Evolutionary conservation across 2,797 vertebrate genomes (phyloP).

Genomic region (Setipinna tenuifilis): DNA sequence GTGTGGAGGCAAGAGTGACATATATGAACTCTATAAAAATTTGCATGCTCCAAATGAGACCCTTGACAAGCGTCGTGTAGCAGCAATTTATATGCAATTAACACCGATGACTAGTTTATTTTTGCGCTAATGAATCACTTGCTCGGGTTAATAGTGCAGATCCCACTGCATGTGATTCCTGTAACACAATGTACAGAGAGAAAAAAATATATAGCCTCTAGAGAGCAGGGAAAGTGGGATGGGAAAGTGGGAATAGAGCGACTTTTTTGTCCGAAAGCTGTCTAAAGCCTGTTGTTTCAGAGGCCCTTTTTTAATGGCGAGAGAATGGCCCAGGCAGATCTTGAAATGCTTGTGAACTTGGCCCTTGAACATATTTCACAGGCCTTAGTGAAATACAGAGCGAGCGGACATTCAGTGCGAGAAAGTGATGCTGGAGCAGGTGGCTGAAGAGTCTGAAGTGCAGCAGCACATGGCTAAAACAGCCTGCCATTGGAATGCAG

Average conservation of each 20-base stretch:
- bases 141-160: slow-evolving; percentile 71
- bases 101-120: slow-evolving; percentile 63
- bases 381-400: slow-evolving; percentile 52
- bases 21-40: slow-evolving; percentile 11
- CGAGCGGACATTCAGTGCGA: slow-evolving; percentile 18
- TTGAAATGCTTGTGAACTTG: slow-evolving; percentile 50
- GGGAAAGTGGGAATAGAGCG: background rate
- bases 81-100: slow-evolving; percentile 69
- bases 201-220: slow-evolving; percentile 60
- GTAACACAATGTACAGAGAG: slow-evolving; percentile 35
- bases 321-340: slow-evolving; percentile 43
- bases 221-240: slow-evolving; percentile 45
- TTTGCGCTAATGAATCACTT: slow-evolving; percentile 61
- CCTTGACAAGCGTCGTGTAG: slow-evolving; percentile 33
- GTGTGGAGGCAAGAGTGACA: background rate
- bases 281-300: background rate
- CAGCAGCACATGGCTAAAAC: slow-evolving; percentile 61
- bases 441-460: slow-evolving; percentile 46
- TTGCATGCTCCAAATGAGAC: slow-evolving; percentile 19
- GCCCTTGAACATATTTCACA: slow-evolving; percentile 55
- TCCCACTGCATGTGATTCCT: slow-evolving; percentile 53
- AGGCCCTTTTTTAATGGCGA: background rate
- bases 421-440: slow-evolving; percentile 33
- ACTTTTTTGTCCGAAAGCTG: background rate
- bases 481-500: slow-evolving; percentile 36